Base-by-base conservation (phyloP, 2,888 invertebrate genomes). In the Cerastoderma edule region DNA sequence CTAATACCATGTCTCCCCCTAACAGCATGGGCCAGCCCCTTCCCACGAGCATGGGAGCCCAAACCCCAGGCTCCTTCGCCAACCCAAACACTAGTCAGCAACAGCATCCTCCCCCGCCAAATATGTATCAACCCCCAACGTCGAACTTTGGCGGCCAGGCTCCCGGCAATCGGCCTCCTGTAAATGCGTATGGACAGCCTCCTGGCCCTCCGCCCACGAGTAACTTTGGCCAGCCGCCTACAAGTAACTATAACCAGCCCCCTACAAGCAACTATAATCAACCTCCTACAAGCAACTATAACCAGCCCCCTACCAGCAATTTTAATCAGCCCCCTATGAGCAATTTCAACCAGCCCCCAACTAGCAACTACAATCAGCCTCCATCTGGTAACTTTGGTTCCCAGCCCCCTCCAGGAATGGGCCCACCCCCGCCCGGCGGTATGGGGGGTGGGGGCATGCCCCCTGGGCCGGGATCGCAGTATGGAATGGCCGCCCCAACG, bases 381-480 rank as follows among this genome's bases (percentile, higher is more conserved):
- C 72, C 76, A 27, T 57, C 80, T 44, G 67, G 56, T n/a, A 67
- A 39, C 19, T 68, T 24, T 68, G 68, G 56, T 35, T 28, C 50
- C 27, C 33, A 63, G n/a, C 67, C n/a, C 6, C 65, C 39, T 35
- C 44, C 64, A 48, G 63, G 57, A 24, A 63, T 57, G 46, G 57
- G 53, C 22, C 72, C 75, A 27, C 56, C 63, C 46, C 75, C 73
- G 13, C 22, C 71, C 13, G 32, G 50, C 22, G 54, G 71, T 60
- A 48, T 72, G 24, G 64, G 54, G 48, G 50, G 65, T 3, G 66
- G 64, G 10, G 63, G 65, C 3, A 54, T 64, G 66, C 70, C 60
- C 6, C 81, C 66, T 10, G 70, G 76, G 30, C 70, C 77, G 32
- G 27, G 64, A 72, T n/a, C 84, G 78, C 28, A 78, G 78, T 75